Conservation (phyloP, 2,888 invertebrate species). For the Aporophyla lueneburgensis region DNA sequence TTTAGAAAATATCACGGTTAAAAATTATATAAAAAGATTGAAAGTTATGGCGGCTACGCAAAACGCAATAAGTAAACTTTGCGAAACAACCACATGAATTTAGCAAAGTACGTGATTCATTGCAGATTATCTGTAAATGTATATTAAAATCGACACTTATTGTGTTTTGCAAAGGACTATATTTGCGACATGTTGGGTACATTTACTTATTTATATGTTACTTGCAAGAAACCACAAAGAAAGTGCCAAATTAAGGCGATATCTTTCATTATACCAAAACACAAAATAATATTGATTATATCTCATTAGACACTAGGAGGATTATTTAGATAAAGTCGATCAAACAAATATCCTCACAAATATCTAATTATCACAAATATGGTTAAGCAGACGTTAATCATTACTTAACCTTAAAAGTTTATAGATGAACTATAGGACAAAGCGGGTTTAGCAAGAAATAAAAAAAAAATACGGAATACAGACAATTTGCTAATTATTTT, state of each 20-base stretch:
- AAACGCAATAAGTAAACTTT: background rate
- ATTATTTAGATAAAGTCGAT: background rate
- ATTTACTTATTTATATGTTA: background rate
- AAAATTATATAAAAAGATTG: background rate
- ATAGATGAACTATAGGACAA: background rate
- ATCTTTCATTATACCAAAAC: background rate
- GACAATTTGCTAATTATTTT: too few species aligned
- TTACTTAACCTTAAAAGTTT: background rate
- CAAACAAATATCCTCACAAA: too few species aligned
- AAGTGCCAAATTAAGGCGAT: background rate
- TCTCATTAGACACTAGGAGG: background rate
- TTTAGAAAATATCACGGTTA: slow-evolving; percentile 39
- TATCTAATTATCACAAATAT: background rate
- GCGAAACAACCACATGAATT: background rate
- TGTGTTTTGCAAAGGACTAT: background rate
- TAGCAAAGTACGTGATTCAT: background rate
- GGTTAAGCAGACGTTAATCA: too few species aligned
- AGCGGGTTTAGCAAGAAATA: too few species aligned
- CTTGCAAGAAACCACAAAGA: background rate
- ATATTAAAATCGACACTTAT: background rate
- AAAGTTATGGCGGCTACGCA: background rate
- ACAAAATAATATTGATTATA: slow-evolving; percentile 14
- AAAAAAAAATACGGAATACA: background rate
- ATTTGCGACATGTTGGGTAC: background rate
- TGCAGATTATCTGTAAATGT: background rate